These are phyloP conservation scores for Reticulitermes speratus DNA, from an alignment of 1,140 invertebrate species.

Conservation along the genomic window DNA sequence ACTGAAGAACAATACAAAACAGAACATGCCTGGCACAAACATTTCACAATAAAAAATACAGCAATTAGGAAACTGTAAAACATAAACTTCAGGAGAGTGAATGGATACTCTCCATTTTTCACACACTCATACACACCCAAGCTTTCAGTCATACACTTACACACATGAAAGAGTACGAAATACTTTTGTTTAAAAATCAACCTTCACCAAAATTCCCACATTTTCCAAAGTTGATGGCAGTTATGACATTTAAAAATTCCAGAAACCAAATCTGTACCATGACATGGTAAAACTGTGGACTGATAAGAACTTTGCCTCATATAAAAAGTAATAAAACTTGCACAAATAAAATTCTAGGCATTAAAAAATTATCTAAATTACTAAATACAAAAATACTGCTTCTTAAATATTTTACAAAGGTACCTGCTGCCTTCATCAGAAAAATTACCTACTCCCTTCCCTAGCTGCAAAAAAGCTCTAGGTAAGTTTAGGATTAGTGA, in stretches of 20 bases:
- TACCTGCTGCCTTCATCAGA: neutral
- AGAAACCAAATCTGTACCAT: neutral
- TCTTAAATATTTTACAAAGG: neutral
- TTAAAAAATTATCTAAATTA: slow-evolving; percentile 7
- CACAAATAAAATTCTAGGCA: slow-evolving; percentile 19
- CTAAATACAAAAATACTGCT: slow-evolving; percentile 13
- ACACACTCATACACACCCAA: neutral
- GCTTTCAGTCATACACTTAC: neutral
- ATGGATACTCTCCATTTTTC: neutral
- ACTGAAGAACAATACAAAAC: neutral
- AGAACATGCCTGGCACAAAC: neutral
- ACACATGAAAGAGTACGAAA: neutral
- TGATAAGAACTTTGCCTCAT: neutral
- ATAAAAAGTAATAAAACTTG: slow-evolving; percentile 9
- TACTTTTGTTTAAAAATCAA: slow-evolving; percentile 3
- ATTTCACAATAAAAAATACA: slow-evolving; percentile 11
- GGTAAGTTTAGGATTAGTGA: slow-evolving; percentile 1
- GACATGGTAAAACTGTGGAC: neutral
- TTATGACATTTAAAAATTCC: neutral
- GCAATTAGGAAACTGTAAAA: neutral
- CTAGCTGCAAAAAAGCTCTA: neutral
- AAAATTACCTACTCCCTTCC: slow-evolving; percentile 10
- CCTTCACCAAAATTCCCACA: neutral
- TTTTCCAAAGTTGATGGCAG: neutral
- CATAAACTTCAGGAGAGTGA: neutral